A percentile compares a stretch with the other conserved stretches of the same genome.
phyloP scores from a whole-genome alignment of 2,888 invertebrate species.

The Kuschelorhynchus macadamiae region DNA sequence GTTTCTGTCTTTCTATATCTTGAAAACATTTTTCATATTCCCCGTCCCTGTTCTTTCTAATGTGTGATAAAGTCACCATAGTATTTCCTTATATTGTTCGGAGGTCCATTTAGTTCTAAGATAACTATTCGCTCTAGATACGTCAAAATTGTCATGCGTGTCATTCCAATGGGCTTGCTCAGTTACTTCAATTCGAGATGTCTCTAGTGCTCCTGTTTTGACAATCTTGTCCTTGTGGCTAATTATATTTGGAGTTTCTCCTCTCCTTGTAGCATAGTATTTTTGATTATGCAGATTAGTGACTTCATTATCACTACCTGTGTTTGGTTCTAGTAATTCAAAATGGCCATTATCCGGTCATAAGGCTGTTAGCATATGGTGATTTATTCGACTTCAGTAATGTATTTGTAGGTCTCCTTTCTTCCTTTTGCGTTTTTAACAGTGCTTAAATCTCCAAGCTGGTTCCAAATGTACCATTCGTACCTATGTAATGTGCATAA shows the following conservation, averaged over 20 bases:
- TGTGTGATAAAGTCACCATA: background rate
- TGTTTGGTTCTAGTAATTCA: background rate
- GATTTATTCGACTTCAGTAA: background rate
- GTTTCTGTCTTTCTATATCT: background rate
- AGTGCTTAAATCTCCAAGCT: background rate
- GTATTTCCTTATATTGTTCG: background rate
- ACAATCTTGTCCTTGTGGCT: too few species aligned
- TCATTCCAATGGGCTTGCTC: too few species aligned
- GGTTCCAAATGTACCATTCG: background rate
- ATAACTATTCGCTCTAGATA: background rate
- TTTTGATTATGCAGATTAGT: too few species aligned
- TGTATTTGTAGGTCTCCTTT: background rate
- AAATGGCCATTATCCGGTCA: background rate
- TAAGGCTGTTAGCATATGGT: background rate
- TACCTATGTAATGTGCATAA: background rate
- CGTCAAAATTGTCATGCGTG: too few species aligned
- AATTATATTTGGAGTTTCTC: too few species aligned
- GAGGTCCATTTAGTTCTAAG: background rate
- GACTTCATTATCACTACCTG: too few species aligned
- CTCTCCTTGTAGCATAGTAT: too few species aligned
- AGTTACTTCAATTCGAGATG: too few species aligned
- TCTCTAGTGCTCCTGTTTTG: too few species aligned
- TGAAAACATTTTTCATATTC: background rate
- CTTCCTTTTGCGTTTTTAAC: background rate
- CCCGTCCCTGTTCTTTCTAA: background rate